Percentiles rank a stretch among this genome's conserved stretches.
Evolutionary conservation across 1,140 invertebrate species (phyloP).

Genomic region (Bombus sylvicola): DNA sequence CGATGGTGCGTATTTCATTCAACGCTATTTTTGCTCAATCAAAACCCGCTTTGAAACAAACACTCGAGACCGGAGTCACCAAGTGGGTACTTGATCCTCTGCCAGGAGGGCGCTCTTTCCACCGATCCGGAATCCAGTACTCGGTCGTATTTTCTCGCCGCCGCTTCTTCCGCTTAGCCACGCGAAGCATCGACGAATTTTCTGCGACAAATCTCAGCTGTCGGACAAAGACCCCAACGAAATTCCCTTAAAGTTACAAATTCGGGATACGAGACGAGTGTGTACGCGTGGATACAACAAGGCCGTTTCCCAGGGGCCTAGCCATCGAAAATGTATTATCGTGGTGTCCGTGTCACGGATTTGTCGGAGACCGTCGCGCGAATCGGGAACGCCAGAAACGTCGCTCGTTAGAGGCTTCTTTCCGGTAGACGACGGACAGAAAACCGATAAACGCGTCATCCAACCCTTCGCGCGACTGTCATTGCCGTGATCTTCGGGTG

Average conservation of each 20-base stretch:
- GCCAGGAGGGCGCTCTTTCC: conserved; percentile 57
- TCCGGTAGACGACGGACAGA: neutral
- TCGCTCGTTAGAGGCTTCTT: conserved; percentile 14
- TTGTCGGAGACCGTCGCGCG: neutral
- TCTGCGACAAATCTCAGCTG: conserved; percentile 35
- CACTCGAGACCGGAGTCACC: neutral
- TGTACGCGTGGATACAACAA: too few species aligned
- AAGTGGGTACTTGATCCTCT: conserved; percentile 58
- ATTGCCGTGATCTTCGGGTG: neutral
- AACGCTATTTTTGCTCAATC: neutral
- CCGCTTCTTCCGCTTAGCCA: conserved; percentile 20
- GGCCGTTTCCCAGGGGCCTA: neutral
- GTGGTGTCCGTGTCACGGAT: neutral
- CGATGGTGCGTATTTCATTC: neutral
- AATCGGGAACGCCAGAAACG: neutral
- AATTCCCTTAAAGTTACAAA: too few species aligned
- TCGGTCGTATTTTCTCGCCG: conserved; percentile 60
- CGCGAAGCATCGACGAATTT: conserved; percentile 54
- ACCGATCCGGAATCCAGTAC: conserved; percentile 58
- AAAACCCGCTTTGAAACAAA: conserved; percentile 16
- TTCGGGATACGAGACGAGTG: too few species aligned
- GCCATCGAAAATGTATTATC: neutral
- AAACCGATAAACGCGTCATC: conserved; percentile 21
- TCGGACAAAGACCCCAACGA: too few species aligned
- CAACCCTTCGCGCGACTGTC: neutral